These are phyloP conservation scores for Ammodytes marinus DNA, from an alignment of 2,113 vertebrate species.

Conservation along the genomic window DNA sequence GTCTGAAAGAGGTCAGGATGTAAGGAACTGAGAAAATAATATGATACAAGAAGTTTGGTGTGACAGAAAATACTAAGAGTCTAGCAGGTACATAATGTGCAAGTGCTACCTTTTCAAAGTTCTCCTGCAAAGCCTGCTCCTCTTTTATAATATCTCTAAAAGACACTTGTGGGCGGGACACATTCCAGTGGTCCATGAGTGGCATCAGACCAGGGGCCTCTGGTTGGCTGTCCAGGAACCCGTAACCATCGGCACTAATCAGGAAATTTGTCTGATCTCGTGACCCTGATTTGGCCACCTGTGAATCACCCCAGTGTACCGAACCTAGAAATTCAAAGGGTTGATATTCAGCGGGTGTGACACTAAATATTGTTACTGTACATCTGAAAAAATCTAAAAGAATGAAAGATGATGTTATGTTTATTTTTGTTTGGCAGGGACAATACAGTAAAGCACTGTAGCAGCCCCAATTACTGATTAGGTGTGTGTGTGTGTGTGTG, in stretches of 20 bases:
- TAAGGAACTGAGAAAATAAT: not conserved
- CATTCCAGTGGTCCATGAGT: slow-evolving; percentile 93
- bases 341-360: not conserved
- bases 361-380: not conserved
- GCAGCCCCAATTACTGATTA: not conserved
- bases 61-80: not conserved
- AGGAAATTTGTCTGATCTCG: slow-evolving; percentile 55
- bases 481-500: not conserved
- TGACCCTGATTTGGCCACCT: slow-evolving; percentile 9
- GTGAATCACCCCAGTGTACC: slow-evolving; percentile 60
- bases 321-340: slow-evolving; percentile 61
- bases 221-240: slow-evolving; percentile 52
- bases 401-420: not conserved
- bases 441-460: not conserved
- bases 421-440: not conserved
- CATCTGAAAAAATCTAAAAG: not conserved
- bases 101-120: slow-evolving; percentile 86
- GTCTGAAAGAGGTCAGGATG: slow-evolving; percentile 72
- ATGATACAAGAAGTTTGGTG: not conserved
- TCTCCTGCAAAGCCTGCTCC: slow-evolving; percentile 92
- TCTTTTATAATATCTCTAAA: slow-evolving; percentile 95
- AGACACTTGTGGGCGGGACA: slow-evolving; percentile 88
- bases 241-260: slow-evolving; percentile 58
- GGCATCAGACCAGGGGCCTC: slow-evolving; percentile 78
- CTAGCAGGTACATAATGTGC: not conserved